Conservation (phyloP, 2,888 invertebrate genomes). For the Ligdia adustata region DNA sequence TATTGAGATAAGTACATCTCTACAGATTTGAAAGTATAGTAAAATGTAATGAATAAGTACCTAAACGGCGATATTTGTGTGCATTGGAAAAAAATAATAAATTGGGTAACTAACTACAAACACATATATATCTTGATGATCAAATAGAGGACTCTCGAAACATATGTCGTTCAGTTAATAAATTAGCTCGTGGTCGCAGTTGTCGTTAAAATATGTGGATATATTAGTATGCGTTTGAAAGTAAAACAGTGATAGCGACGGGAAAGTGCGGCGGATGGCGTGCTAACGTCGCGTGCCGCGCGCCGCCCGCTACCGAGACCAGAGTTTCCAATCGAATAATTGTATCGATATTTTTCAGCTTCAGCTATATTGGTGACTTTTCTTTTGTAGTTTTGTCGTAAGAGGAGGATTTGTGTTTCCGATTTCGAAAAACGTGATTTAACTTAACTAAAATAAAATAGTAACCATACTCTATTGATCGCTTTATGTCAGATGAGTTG, state of each 20-base stretch:
- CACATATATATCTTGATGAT: too few species aligned
- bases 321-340: slow-evolving; percentile 72
- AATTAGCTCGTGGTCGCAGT: slow-evolving; percentile 31
- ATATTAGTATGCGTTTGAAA: slow-evolving; percentile 77
- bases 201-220: slow-evolving; percentile 53
- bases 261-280: slow-evolving; percentile 71
- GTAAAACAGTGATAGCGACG: slow-evolving; percentile 74
- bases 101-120: too few species aligned
- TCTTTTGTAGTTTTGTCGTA: slow-evolving; percentile 9
- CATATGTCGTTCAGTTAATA: slow-evolving; percentile 2
- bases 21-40: too few species aligned
- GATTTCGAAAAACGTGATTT: slow-evolving; percentile 1
- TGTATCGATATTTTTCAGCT: slow-evolving; percentile 47
- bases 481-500: too few species aligned
- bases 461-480: too few species aligned
- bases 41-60: too few species aligned
- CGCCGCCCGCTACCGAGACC: too few species aligned
- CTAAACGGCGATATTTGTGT: too few species aligned
- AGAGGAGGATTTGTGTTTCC: slow-evolving; percentile 13
- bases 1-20: too few species aligned
- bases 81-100: too few species aligned
- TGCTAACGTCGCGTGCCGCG: slow-evolving; percentile 60
- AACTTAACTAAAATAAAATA: too few species aligned
- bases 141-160: too few species aligned
- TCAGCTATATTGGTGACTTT: slow-evolving; percentile 2